These are phyloP conservation scores for Micrasema minimum DNA, from an alignment of 1,140 invertebrate species.

Conservation along the genomic window DNA sequence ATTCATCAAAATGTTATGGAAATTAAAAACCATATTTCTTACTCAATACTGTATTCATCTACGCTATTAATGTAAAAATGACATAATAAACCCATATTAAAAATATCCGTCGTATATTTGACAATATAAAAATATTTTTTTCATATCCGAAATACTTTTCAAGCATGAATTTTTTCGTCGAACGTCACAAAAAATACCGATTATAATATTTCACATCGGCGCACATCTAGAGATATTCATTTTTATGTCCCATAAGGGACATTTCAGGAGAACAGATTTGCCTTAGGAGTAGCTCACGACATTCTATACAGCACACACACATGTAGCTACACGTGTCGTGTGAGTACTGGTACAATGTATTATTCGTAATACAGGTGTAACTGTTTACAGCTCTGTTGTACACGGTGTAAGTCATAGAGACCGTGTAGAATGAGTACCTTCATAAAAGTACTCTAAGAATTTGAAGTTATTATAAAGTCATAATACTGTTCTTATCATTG, in stretches of 20 bases:
- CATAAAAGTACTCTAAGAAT: no score
- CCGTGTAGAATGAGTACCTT: no score
- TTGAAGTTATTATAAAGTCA: no score
- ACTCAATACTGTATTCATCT: background rate
- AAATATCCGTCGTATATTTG: background rate
- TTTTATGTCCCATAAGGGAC: conserved; percentile 14
- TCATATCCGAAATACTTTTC: background rate
- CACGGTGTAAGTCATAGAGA: no score
- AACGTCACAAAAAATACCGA: background rate
- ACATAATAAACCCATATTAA: background rate
- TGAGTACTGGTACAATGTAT: no score
- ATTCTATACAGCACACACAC: no score
- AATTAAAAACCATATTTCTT: background rate
- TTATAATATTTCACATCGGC: conserved; percentile 14
- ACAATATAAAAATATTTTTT: background rate
- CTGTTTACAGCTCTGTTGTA: no score
- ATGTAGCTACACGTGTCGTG: no score
- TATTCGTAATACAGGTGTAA: no score
- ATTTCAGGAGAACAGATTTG: conserved; percentile 18
- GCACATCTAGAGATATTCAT: conserved; percentile 14
- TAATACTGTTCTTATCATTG: no score
- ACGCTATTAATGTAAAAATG: background rate
- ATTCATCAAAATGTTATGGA: background rate
- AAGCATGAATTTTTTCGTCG: background rate
- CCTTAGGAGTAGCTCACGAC: conserved; percentile 20